Evolutionary conservation across 2,797 vertebrate species (phyloP).

Genomic region (Macropodus opercularis): DNA sequence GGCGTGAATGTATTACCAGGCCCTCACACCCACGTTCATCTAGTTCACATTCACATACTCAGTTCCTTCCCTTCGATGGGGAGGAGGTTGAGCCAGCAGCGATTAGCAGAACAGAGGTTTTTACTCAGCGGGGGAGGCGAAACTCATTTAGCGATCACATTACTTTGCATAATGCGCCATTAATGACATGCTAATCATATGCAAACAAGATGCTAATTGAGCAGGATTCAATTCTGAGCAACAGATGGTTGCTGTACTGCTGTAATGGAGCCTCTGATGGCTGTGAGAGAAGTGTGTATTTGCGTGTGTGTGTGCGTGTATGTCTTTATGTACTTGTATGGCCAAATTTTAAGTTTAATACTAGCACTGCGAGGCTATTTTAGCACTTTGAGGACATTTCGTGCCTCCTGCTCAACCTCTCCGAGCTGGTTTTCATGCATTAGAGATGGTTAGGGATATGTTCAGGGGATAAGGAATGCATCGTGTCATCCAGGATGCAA

Average conservation of each 20-base stretch:
- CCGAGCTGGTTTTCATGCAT: too few relatives aligned
- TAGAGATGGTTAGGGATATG: too few relatives aligned
- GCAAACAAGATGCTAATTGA: conserved; percentile 68
- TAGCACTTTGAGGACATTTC: too few relatives aligned
- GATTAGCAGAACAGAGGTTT: conserved; percentile 66
- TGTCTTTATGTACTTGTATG: too few relatives aligned
- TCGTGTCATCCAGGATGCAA: too few relatives aligned
- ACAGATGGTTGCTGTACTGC: conserved; percentile 65
- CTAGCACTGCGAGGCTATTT: too few relatives aligned
- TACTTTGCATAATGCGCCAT: conserved; percentile 60
- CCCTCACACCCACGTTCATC: conserved; percentile 1
- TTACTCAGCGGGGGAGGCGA: conserved; percentile 47
- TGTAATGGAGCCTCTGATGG: conserved; percentile 55
- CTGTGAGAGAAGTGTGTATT: not conserved
- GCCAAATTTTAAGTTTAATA: too few relatives aligned
- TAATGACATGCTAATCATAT: conserved; percentile 69
- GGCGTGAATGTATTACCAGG: too few relatives aligned
- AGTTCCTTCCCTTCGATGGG: not conserved
- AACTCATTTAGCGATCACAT: conserved; percentile 61
- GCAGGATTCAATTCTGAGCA: conserved; percentile 61
- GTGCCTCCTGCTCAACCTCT: too few relatives aligned
- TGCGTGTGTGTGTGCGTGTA: not conserved
- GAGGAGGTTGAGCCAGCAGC: conserved; percentile 32
- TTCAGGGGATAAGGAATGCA: too few relatives aligned
- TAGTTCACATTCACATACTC: conserved; percentile 13